Evolutionary conservation across 1,140 invertebrate species (phyloP).

Genomic region (Cataglyphis hispanica): DNA sequence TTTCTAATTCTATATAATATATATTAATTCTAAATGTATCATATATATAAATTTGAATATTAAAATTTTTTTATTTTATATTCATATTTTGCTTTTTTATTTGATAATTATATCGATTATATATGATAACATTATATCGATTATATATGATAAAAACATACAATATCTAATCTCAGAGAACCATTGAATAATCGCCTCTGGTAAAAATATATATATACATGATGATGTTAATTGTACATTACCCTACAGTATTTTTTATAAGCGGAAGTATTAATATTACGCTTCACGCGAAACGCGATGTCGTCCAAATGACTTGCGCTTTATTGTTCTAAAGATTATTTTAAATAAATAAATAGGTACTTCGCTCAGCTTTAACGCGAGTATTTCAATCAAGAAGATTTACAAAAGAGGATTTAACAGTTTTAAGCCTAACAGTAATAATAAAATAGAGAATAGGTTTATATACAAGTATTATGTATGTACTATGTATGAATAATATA

Average conservation of each 20-base stretch:
- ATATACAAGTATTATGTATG: too few species aligned
- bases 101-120: background rate
- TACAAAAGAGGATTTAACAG: background rate
- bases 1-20: background rate
- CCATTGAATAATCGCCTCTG: background rate
- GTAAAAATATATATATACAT: background rate
- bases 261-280: background rate
- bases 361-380: background rate
- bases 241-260: conserved; percentile 1
- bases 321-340: background rate
- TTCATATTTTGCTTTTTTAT: background rate
- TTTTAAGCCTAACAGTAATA: background rate
- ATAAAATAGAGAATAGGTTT: too few species aligned
- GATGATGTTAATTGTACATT: background rate
- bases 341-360: background rate
- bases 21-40: background rate
- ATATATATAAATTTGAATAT: conserved; percentile 2
- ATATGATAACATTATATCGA: background rate
- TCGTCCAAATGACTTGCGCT: background rate
- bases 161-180: background rate
- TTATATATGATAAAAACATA: background rate
- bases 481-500: background rate
- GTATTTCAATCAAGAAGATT: background rate
- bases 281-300: too few species aligned
- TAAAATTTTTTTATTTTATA: background rate